Conservation (phyloP, 1,140 invertebrate species). For the Macrocentrus cingulum region DNA sequence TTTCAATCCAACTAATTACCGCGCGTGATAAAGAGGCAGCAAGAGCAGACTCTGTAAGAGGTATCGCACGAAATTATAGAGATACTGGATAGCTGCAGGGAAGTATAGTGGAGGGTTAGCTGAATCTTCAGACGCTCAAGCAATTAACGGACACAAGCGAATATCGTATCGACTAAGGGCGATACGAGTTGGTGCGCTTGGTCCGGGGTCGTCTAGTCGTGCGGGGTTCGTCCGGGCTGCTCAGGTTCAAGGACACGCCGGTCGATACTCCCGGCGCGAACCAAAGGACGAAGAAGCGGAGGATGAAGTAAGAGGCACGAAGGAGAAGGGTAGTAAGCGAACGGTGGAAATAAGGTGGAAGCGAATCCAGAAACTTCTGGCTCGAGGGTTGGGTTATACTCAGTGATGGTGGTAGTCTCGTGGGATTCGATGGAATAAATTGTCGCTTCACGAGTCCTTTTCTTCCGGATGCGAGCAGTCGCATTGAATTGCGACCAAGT, state of each 20-base stretch:
- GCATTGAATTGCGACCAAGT: conserved; percentile 10
- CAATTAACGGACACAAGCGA: conserved; percentile 3
- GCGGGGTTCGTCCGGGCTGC: conserved; percentile 28
- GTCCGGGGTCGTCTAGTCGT: conserved; percentile 30
- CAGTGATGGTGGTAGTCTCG: conserved; percentile 3
- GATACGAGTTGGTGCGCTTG: conserved; percentile 16
- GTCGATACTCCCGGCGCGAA: conserved; percentile 27
- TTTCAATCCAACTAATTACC: background rate
- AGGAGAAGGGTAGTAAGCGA: background rate
- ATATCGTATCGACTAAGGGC: conserved; percentile 4
- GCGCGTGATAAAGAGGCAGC: background rate
- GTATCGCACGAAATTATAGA: conserved; percentile 7
- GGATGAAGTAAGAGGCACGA: background rate
- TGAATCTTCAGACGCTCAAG: conserved; percentile 12
- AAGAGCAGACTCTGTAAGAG: no score
- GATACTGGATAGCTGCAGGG: no score
- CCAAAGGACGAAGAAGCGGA: conserved; percentile 9
- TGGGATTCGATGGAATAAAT: conserved; percentile 20
- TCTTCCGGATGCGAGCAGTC: conserved; percentile 18
- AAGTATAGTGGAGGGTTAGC: background rate
- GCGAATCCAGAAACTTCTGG: conserved; percentile 16
- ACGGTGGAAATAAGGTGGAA: conserved; percentile 11
- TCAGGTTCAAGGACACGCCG: conserved; percentile 33
- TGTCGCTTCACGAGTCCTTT: conserved; percentile 17
- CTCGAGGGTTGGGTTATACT: background rate